phyloP scores from a whole-genome alignment of 2,888 invertebrate genomes.

The Athalia circularis region DNA sequence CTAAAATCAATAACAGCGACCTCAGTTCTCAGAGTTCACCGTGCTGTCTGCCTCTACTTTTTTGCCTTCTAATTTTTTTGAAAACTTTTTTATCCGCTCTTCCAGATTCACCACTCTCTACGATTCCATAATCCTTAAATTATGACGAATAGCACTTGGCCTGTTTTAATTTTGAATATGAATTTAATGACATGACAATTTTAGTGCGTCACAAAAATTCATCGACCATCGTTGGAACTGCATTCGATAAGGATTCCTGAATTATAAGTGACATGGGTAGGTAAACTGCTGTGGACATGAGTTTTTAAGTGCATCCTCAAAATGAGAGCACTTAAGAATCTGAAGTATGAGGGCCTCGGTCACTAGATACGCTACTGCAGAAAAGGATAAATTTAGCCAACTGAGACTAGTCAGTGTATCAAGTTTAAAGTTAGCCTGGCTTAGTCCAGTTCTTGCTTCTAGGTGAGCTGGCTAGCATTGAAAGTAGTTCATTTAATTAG shows the following conservation, averaged over 20 bases:
- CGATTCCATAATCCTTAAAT: background rate
- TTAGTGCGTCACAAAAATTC: too few species aligned
- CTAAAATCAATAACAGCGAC: conserved; percentile 70
- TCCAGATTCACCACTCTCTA: background rate
- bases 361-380: conserved; percentile 59
- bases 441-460: conserved; percentile 64
- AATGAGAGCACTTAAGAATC: too few species aligned
- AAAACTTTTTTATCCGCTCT: background rate
- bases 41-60: background rate
- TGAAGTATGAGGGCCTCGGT: conserved; percentile 11
- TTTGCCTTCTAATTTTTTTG: background rate
- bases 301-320: too few species aligned
- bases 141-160: background rate
- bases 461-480: conserved; percentile 51
- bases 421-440: conserved; percentile 72
- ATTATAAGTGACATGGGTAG: too few species aligned
- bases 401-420: conserved; percentile 68
- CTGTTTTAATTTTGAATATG: too few species aligned
- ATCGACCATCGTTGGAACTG: too few species aligned
- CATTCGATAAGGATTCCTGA: too few species aligned
- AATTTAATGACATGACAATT: too few species aligned
- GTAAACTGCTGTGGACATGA: too few species aligned
- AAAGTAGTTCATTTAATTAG: conserved; percentile 40
- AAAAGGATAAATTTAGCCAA: conserved; percentile 68
- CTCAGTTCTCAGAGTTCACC: conserved; percentile 48